A percentile compares a stretch with the other conserved stretches of the same genome.
These are phyloP conservation scores for Drosophila seguyi DNA, from an alignment of 1,140 invertebrate genomes.

Conservation along the genomic window DNA sequence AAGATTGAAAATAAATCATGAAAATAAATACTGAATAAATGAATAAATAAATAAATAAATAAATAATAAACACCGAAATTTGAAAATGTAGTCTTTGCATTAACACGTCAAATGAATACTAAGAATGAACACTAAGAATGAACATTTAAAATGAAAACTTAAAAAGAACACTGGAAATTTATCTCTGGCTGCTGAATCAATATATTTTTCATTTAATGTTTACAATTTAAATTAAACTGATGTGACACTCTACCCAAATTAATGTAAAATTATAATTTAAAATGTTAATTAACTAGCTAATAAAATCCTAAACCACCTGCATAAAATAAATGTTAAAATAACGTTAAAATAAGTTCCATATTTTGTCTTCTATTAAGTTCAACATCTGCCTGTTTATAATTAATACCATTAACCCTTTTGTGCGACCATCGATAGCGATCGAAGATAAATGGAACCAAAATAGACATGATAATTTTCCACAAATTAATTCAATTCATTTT, in stretches of 20 bases:
- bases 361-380: not conserved
- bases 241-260: not conserved
- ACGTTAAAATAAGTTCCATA: not conserved
- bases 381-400: too few relatives aligned
- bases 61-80: not conserved
- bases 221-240: too few relatives aligned
- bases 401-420: not conserved
- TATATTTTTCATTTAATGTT: too few relatives aligned
- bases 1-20: too few relatives aligned
- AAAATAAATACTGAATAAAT: not conserved
- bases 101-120: not conserved
- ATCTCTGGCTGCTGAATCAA: too few relatives aligned
- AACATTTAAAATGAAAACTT: not conserved
- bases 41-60: too few relatives aligned
- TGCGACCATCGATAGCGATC: not conserved
- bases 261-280: not conserved
- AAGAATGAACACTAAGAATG: not conserved
- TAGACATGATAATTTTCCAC: conserved; percentile 30
- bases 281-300: too few relatives aligned
- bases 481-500: conserved; percentile 16
- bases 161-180: not conserved
- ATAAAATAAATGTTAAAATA: accelerated
- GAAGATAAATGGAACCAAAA: not conserved
- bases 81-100: not conserved
- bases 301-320: not conserved